A percentile compares a stretch with the other conserved stretches of the same genome.
These are phyloP conservation scores for Phrixothrix hirtus DNA, from an alignment of 2,888 invertebrate genomes.

Conservation along the genomic window DNA sequence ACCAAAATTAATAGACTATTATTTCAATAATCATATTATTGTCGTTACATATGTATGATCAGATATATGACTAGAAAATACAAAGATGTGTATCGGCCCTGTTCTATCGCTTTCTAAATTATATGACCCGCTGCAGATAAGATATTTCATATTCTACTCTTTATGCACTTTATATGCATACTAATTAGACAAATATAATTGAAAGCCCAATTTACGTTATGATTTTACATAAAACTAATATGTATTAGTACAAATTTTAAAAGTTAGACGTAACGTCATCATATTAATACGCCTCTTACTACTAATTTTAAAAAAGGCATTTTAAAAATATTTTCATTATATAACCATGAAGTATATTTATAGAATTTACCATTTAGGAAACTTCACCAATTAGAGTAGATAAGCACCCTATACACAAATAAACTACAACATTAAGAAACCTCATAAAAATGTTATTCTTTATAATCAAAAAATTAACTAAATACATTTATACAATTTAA, in stretches of 20 bases:
- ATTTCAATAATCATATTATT: conserved; percentile 42
- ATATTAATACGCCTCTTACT: conserved; percentile 34
- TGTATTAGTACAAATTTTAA: conserved; percentile 42
- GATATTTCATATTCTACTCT: conserved; percentile 27
- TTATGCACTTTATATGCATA: conserved; percentile 35
- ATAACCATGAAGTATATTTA: conserved; percentile 42
- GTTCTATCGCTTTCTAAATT: conserved; percentile 20
- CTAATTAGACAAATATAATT: conserved; percentile 44
- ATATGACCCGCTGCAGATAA: conserved; percentile 24
- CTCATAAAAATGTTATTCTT: conserved; percentile 40
- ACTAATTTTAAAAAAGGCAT: conserved; percentile 50
- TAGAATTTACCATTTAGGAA: conserved; percentile 49
- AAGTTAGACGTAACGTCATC: conserved; percentile 28
- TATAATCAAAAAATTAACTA: conserved; percentile 32
- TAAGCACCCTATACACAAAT: conserved; percentile 31
- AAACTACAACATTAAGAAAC: conserved; percentile 46
- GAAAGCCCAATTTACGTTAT: conserved; percentile 48
- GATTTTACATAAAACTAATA: conserved; percentile 42
- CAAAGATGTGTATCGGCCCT: conserved; percentile 28
- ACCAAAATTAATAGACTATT: conserved; percentile 39
- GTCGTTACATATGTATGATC: conserved; percentile 42
- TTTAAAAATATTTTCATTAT: conserved; percentile 52
- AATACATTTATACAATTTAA: conserved; percentile 37
- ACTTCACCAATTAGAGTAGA: conserved; percentile 46
- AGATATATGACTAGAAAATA: conserved; percentile 44